A percentile compares a stretch with the other conserved stretches of the same genome.
phyloP scores from a whole-genome alignment of 2,888 invertebrate species.

The Standfussiana lucernea region DNA sequence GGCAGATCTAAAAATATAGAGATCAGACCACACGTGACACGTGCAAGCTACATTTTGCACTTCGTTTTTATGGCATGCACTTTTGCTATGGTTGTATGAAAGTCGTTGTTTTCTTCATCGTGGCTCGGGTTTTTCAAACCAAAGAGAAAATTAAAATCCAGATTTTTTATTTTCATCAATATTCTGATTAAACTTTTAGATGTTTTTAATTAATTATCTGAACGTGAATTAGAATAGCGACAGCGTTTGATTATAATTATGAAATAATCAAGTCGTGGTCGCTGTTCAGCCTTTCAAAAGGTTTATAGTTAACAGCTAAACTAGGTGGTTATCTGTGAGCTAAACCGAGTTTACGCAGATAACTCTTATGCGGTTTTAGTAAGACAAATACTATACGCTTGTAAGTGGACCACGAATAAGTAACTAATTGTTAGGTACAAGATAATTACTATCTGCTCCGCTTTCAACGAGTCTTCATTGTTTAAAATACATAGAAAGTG shows the following conservation, averaged over 20 bases:
- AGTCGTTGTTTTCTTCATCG: neutral
- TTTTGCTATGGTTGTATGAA: neutral
- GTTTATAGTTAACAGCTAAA: slow-evolving; percentile 31
- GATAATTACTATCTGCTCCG: slow-evolving; percentile 50
- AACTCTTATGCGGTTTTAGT: slow-evolving; percentile 31
- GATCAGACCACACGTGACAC: slow-evolving; percentile 17
- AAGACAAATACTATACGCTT: slow-evolving; percentile 20
- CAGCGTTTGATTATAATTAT: slow-evolving; percentile 18
- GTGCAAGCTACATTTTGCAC: neutral
- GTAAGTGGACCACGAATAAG: slow-evolving; percentile 46
- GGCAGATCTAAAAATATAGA: slow-evolving; percentile 35
- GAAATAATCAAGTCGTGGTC: slow-evolving; percentile 25
- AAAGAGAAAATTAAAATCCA: neutral
- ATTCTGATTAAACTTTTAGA: slow-evolving; percentile 3
- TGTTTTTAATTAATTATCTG: slow-evolving; percentile 17
- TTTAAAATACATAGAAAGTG: slow-evolving; percentile 56
- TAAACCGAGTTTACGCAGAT: slow-evolving; percentile 16
- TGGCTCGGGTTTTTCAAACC: neutral
- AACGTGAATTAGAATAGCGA: slow-evolving; percentile 7
- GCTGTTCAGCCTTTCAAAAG: slow-evolving; percentile 4
- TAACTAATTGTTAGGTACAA: slow-evolving; percentile 30
- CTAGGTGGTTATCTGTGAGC: too few species aligned
- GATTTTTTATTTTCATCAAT: neutral
- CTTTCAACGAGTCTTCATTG: slow-evolving; percentile 43
- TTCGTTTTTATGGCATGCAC: slow-evolving; percentile 16